Evolutionary conservation across 2,113 vertebrate species (phyloP).

Genomic region (Pagrus major): DNA sequence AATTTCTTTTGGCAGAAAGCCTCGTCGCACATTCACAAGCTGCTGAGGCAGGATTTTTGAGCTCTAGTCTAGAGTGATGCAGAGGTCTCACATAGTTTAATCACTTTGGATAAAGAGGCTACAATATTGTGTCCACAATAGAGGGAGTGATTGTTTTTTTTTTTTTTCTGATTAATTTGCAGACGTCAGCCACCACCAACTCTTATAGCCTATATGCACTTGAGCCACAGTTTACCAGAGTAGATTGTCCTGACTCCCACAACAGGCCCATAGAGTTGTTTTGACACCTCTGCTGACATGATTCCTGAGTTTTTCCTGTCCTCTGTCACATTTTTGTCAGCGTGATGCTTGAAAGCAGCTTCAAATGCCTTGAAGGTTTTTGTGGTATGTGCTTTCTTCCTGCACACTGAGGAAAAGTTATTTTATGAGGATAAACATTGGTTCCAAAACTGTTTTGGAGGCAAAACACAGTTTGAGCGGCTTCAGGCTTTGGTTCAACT

Average conservation of each 20-base stretch:
- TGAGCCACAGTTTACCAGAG: background rate
- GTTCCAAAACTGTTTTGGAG: slow-evolving; percentile 65
- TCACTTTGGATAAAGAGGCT: slow-evolving; percentile 22
- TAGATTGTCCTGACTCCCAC: background rate
- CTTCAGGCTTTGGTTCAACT: slow-evolving; percentile 51
- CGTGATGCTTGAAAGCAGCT: slow-evolving; percentile 37
- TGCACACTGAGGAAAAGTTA: slow-evolving; percentile 30
- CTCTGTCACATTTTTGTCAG: slow-evolving; percentile 10
- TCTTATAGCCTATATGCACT: background rate
- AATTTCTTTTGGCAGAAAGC: slow-evolving; percentile 39
- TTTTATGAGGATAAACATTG: slow-evolving; percentile 59
- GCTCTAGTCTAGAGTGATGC: slow-evolving; percentile 5
- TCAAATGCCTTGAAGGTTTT: slow-evolving; percentile 48
- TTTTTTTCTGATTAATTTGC: slow-evolving; percentile 13
- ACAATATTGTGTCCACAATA: background rate
- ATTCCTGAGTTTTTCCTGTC: background rate
- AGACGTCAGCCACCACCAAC: background rate
- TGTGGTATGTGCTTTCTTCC: slow-evolving; percentile 35
- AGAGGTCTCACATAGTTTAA: slow-evolving; percentile 23
- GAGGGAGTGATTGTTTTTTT: slow-evolving; percentile 7
- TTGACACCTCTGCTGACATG: slow-evolving; percentile 18
- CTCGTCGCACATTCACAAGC: background rate
- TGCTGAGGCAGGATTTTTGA: slow-evolving; percentile 44
- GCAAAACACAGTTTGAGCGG: slow-evolving; percentile 34
- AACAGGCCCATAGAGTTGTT: background rate